Base-by-base conservation (phyloP, 1,140 invertebrate genomes). In the Nasonia vitripennis region DNA sequence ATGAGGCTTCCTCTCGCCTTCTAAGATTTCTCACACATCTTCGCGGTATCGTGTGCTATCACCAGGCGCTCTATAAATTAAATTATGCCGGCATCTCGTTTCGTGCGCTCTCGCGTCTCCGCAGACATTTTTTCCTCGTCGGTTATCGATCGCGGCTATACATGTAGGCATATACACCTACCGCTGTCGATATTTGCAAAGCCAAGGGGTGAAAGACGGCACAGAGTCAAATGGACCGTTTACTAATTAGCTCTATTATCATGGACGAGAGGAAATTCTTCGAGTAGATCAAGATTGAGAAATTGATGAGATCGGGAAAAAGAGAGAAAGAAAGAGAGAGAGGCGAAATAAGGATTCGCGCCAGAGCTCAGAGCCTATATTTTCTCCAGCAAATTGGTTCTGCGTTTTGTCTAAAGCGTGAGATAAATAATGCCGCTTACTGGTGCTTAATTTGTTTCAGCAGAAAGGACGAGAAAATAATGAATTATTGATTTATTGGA, bases 81-180 rank as follows among this genome's bases (percentile, higher is more conserved):
- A 85, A 80, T 80, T 84, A 79, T 77, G 48, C 20, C 67, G 78
- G 48, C 70, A 62, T 87, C 67, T 71, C 51, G 55, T 86, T 84
- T 80, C 62, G 37, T 55, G 82, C 62, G 67, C 27, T 48, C 17
- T 51, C 7, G 4, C n/a, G 12, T 27, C 23, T 4, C 48, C 41
- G n/a, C 14, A 20, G 62, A n/a, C 17, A 67, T 77, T 48, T 51
- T 68, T 62, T 14, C 5, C 51, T 70, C 4, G 37, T 7, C 75
- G 74, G 84, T 81, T 81, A 86, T 77, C 41, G 79, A 86, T 84
- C 62, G n/a, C 34, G 34, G 34, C 34, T 37, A 37, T 37, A 37
- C 34, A 37, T 37, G 34, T 37, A 37, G 34, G 34, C 5, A 37
- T 37, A 37, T 37, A 37, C 5, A 37, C 70, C 84, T 82, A 27